Evolutionary conservation across 1,140 invertebrate species (phyloP).

Genomic region (Liolophura sinensis): DNA sequence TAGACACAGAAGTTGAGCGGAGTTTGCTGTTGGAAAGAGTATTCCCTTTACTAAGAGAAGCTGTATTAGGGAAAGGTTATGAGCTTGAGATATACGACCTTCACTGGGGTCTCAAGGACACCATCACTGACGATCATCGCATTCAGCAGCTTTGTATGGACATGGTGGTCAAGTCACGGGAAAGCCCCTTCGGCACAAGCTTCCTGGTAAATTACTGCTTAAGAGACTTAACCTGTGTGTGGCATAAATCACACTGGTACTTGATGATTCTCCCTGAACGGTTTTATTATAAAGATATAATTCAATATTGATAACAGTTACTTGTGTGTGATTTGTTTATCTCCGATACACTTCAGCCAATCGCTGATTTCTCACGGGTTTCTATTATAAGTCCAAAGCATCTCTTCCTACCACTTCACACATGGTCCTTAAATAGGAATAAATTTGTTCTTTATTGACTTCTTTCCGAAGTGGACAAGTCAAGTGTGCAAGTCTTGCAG

Average conservation of each 20-base stretch:
- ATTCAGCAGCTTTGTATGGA: slow-evolving; percentile 94
- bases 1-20: slow-evolving; percentile 45
- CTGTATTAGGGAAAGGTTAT: slow-evolving; percentile 69
- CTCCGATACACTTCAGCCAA: no score
- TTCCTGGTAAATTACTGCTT: slow-evolving; percentile 73
- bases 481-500: no score
- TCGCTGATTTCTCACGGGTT: no score
- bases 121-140: slow-evolving; percentile 96
- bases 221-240: not conserved
- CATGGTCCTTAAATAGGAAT: no score
- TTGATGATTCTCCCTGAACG: not conserved
- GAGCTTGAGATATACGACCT: slow-evolving; percentile 76
- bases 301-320: not conserved
- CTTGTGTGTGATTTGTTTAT: not conserved
- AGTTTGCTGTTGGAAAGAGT: slow-evolving; percentile 61
- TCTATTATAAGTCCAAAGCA: no score
- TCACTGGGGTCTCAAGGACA: slow-evolving; percentile 88
- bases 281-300: not conserved
- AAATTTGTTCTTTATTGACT: no score
- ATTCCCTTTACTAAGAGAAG: slow-evolving; percentile 92
- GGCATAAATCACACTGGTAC: not conserved
- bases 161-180: slow-evolving; percentile 92
- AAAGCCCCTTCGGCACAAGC: slow-evolving; percentile 92
- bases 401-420: no score
- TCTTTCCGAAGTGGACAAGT: no score